Evolutionary conservation across 2,888 invertebrate genomes (phyloP), one percentile per base, ranked within the genome.

Genomic region (Tenodera sinensis): DNA sequence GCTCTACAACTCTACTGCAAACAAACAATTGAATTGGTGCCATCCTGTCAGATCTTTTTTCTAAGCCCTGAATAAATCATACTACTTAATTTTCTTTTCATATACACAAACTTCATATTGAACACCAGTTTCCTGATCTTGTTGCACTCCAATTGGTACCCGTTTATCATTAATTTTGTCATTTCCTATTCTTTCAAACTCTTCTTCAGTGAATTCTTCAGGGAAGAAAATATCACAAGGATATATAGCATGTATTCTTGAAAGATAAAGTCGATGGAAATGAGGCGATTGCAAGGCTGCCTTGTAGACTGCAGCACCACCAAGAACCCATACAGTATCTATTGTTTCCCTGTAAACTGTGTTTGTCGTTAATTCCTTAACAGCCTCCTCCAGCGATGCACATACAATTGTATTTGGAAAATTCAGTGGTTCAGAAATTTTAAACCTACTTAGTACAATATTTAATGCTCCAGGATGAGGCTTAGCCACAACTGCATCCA

Each of bases 71-170:
- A 7, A 34, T 7, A 6, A 34, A 54, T 54, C 1, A 30, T 25
- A n/a, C 28, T 28, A 30, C 0, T n/a, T 12, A 25, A 71, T 47
- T 83, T 89, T 84, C 34, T 82, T 89, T 85, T 90, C 34, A 89
- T 89, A 93, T 92, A 92, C 90, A 89, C 88, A 87, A 28, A 90
- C 91, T 88, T 89, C 88, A 88, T 54, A 89, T 34, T 88, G 28
- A 25, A 89, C 47, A 81, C 89, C 89, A n/a, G 87, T 87, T 81
- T 30, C 9, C 12, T 88, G 84, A 84, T 89, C 89, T 84, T 30
- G 34, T 81, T 89, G 89, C 30, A 87, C 28, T 27, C 89, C 89
- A 82, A n/a, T 15, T 20, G 88, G 89, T n/a, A 89, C 87, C 12
- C 88, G 84, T 28, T 81, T 71, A 81, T 89, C 89, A n/a, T 83